phyloP scores from a whole-genome alignment of 2,113 vertebrate genomes.

The Albula goreensis region DNA sequence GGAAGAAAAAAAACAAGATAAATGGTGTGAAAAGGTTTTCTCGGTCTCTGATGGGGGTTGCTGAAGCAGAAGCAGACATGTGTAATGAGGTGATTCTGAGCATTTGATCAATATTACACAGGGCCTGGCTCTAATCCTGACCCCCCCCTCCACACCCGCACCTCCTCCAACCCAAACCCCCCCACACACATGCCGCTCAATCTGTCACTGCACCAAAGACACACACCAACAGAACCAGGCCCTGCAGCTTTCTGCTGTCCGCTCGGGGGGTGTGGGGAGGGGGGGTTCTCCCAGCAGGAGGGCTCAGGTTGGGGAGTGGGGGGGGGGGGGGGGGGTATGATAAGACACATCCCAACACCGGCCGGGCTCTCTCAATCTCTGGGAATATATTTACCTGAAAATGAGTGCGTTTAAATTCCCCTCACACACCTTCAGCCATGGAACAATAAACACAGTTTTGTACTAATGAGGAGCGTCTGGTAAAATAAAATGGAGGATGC shows the following conservation, averaged over 20 bases:
- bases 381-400: not conserved
- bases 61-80: not conserved
- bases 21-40: conserved; percentile 10
- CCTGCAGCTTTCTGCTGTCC: not conserved
- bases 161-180: not conserved
- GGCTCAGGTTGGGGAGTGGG: not conserved
- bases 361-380: not conserved
- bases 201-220: not conserved
- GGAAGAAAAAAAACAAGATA: not conserved
- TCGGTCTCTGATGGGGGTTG: not conserved
- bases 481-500: not conserved
- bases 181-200: not conserved
- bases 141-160: not conserved
- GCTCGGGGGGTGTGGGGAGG: not conserved
- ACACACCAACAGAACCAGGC: not conserved
- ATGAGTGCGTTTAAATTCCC: not conserved
- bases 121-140: not conserved
- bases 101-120: conserved; percentile 11
- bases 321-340: not conserved
- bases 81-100: conserved; percentile 1
- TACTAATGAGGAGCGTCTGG: not conserved
- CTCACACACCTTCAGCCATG: not conserved
- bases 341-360: not conserved
- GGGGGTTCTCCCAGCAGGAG: not conserved
- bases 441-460: not conserved